These are phyloP conservation scores for Brevimyrus niger DNA, from an alignment of 2,113 vertebrate species.

Conservation along the genomic window DNA sequence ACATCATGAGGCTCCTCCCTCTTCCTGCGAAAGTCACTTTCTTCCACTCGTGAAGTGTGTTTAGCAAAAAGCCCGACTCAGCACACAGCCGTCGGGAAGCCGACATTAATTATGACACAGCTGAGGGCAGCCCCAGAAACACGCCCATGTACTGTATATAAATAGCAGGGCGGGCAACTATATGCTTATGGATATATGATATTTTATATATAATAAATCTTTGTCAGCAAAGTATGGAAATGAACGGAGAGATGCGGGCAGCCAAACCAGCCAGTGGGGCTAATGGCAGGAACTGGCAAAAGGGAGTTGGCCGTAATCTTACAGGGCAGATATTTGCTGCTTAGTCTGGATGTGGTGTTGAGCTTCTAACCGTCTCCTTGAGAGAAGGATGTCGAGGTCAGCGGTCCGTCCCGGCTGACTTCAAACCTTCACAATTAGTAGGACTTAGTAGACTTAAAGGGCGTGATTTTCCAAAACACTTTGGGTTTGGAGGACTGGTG, in stretches of 20 bases:
- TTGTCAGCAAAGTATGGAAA: neutral
- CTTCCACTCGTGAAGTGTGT: neutral
- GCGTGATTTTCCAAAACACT: neutral
- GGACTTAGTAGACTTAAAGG: neutral
- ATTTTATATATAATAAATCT: neutral
- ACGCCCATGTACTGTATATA: neutral
- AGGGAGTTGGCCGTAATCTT: neutral
- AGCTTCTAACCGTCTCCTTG: neutral
- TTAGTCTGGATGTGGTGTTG: neutral
- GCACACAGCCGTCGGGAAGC: neutral
- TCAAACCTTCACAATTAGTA: neutral
- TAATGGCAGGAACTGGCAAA: neutral
- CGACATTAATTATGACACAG: neutral
- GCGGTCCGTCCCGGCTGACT: neutral
- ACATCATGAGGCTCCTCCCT: neutral
- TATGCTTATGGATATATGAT: neutral
- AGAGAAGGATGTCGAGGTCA: neutral
- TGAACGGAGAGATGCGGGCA: conserved; percentile 14
- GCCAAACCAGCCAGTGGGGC: neutral
- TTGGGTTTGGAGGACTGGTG: neutral
- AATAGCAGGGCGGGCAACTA: neutral
- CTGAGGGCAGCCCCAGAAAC: neutral
- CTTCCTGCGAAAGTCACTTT: neutral
- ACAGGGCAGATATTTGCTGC: neutral
- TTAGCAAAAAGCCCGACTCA: neutral